Conservation (phyloP, 2,797 vertebrate species). For the Artibeus lituratus region DNA sequence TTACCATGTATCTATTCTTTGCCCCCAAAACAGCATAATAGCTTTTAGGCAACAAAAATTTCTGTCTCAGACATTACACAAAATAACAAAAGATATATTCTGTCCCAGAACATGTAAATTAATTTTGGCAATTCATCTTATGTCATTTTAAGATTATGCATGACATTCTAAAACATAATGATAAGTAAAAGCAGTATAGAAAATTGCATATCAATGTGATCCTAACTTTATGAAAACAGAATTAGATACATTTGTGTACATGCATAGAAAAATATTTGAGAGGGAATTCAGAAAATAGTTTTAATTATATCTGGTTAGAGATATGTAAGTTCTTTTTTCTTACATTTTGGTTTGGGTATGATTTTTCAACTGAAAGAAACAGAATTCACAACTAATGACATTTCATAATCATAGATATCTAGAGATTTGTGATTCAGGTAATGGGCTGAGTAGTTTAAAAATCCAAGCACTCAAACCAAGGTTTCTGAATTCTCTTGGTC, state of each 20-base stretch:
- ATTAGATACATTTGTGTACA: background rate
- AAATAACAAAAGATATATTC: background rate
- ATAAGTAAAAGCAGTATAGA: background rate
- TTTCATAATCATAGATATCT: constrained; percentile 2
- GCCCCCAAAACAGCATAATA: background rate
- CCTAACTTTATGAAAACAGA: constrained; percentile 1
- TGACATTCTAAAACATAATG: background rate
- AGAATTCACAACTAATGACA: background rate
- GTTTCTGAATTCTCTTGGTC: background rate
- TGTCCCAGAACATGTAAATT: background rate
- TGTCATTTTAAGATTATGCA: background rate
- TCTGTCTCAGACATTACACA: background rate
- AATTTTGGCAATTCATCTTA: background rate
- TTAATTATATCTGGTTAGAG: background rate
- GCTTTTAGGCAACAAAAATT: background rate
- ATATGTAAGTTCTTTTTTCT: background rate
- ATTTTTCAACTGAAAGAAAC: background rate
- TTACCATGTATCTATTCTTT: background rate
- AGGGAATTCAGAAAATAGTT: background rate
- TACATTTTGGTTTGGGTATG: background rate
- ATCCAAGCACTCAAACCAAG: background rate
- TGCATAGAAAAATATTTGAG: background rate
- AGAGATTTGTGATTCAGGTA: background rate
- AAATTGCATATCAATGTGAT: background rate
- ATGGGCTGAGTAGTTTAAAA: background rate